Conservation (phyloP, 1,140 invertebrate species). For the Heliconius eleuchia region DNA sequence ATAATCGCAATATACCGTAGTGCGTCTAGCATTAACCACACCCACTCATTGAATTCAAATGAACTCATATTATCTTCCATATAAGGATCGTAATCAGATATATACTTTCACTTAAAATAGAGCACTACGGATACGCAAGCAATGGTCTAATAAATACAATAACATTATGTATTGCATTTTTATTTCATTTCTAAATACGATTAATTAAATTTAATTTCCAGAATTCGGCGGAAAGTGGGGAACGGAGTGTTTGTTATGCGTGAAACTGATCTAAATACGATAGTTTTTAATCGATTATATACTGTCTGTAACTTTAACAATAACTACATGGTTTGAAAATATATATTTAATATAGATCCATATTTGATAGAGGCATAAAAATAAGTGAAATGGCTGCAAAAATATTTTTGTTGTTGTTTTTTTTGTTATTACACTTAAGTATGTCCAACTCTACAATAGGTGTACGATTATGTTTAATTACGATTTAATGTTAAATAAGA, state of each 20-base stretch:
- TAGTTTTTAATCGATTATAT: background rate
- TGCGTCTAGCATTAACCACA: background rate
- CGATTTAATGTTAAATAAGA: conserved; percentile 12
- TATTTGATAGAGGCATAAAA: background rate
- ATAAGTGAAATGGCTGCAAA: background rate
- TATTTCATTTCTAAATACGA: conserved; percentile 1
- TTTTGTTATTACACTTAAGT: background rate
- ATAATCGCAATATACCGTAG: background rate
- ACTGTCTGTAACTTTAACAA: background rate
- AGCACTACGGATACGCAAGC: background rate
- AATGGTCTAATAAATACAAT: background rate
- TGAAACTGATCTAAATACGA: too few species aligned
- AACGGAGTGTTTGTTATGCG: too few species aligned
- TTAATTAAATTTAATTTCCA: too few species aligned
- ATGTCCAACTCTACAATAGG: background rate
- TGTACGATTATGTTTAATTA: conserved; percentile 19
- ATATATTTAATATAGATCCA: background rate
- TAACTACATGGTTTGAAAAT: background rate
- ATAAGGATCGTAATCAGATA: background rate
- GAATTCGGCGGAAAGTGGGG: too few species aligned
- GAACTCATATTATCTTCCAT: background rate
- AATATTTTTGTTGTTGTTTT: background rate
- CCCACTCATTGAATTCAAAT: conserved; percentile 3
- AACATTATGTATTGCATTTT: background rate
- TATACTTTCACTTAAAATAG: conserved; percentile 5